Evolutionary conservation across 2,113 vertebrate species (phyloP), one percentile per base, ranked within the genome.

Genomic region (Delphinapterus leucas): DNA sequence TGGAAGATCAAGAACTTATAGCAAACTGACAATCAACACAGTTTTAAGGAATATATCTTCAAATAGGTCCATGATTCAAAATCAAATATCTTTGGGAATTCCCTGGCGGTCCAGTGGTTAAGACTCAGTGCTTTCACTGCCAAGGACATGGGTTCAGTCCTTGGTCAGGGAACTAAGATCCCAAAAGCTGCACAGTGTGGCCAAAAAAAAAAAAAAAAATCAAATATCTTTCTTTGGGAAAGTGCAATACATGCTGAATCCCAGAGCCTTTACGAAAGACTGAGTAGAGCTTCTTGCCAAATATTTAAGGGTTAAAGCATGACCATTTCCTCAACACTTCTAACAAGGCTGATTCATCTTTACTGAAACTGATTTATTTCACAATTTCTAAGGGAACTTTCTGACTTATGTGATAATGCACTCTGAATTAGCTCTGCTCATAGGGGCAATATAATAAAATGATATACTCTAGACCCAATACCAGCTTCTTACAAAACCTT

Each of bases 301-400:
- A 38, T 49, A 89, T 58, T 20, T 71, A 89, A 70, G 53, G 55
- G 82, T 90, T 55, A 91, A 94, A 58, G 63, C 26, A 65, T 88
- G 88, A 80, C 74, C 3, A n/a, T 88, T 95, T 3, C 65, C 47
- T 94, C 67, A 86, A 41, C 6, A 41, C 14, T 92, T 79, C 77
- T 77, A 90, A 76, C 15, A 53, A 77, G 49, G 1, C 21, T 89
- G 82, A 83, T 49, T 91, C 79, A 95, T 91, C 68, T 95, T 91
- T 68, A 85, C 82, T 79, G 86, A 94, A 90, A 81, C 21, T 5
- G n/a, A 84, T 79, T 95, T 25, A 73, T 87, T 77, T 93, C 77
- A 93, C 28, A 84, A 61, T 79, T 81, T 92, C 82, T 33, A 74
- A 81, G 76, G 49, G 21, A 71, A 47, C 26, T 25, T 73, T 81